phyloP scores from a whole-genome alignment of 2,797 vertebrate genomes.

The Pipistrellus nathusii region DNA sequence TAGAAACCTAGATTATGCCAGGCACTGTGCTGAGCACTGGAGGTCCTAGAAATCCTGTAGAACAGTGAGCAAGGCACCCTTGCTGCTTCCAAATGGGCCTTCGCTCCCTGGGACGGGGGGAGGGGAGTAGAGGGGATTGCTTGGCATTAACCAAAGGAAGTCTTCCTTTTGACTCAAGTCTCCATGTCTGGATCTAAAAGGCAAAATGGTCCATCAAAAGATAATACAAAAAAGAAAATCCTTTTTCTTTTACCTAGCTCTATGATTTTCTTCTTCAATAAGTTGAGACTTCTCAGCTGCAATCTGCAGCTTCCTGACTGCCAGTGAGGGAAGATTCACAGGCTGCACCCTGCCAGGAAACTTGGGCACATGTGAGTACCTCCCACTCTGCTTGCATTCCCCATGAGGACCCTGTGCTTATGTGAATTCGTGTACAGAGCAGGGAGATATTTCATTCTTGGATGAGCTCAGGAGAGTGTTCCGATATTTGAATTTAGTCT shows the following conservation, averaged over 20 bases:
- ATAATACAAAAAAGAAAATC: constrained; percentile 35
- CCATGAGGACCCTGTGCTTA: background rate
- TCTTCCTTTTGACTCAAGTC: background rate
- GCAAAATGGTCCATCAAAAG: constrained; percentile 44
- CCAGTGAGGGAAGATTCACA: background rate
- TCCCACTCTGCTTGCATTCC: background rate
- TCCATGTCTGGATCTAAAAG: constrained; percentile 38
- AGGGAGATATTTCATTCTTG: constrained; percentile 53
- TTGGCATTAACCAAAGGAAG: background rate
- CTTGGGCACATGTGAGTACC: background rate
- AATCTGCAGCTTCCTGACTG: constrained; percentile 1
- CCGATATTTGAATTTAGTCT: constrained; percentile 66
- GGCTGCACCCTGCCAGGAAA: background rate
- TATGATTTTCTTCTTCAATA: constrained; percentile 64
- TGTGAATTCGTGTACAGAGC: background rate
- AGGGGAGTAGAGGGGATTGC: rapidly evolving
- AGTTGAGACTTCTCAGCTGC: constrained; percentile 48
- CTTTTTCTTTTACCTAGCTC: constrained; percentile 34
- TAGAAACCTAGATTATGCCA: background rate
- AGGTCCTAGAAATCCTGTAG: background rate
- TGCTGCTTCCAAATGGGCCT: background rate
- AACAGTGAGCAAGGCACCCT: background rate
- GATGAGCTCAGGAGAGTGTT: constrained; percentile 52
- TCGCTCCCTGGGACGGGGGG: background rate
- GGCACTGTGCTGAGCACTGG: background rate